phyloP scores from a whole-genome alignment of 2,797 vertebrate species.

The Limosa lapponica region DNA sequence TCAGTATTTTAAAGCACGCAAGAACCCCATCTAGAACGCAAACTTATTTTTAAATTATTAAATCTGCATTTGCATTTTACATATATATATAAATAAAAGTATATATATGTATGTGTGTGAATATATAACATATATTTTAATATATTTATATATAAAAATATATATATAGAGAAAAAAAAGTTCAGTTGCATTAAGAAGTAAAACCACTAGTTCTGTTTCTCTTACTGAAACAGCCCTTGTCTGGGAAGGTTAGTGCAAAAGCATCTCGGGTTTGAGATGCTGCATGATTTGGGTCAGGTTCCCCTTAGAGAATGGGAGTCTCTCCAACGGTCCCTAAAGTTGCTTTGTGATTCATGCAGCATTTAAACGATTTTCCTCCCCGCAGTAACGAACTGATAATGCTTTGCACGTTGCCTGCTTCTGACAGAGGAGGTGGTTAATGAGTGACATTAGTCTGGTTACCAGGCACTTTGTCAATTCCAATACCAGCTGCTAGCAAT shows the following conservation, averaged over 20 bases:
- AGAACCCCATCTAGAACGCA: neutral
- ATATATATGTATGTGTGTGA: neutral
- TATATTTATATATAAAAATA: neutral
- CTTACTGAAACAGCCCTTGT: neutral
- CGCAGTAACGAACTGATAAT: neutral
- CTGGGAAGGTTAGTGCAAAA: neutral
- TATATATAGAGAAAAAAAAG: neutral
- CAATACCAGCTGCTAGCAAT: constrained; percentile 40
- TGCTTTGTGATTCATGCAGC: constrained; percentile 1
- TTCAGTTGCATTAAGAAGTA: neutral
- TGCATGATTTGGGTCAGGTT: neutral
- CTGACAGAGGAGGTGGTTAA: constrained; percentile 28
- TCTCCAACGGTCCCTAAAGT: neutral
- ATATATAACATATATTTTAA: neutral
- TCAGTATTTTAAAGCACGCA: neutral
- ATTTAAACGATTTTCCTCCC: neutral
- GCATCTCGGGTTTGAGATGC: neutral
- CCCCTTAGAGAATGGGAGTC: neutral
- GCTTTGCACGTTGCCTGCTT: neutral
- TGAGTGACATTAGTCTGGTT: constrained; percentile 7
- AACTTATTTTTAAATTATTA: neutral
- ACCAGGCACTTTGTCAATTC: constrained; percentile 2
- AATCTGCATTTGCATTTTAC: neutral
- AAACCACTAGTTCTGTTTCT: neutral
- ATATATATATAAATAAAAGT: neutral